Evolutionary conservation across 2,113 vertebrate genomes (phyloP), one percentile per base, ranked within the genome.

Genomic region (Turnix velox): DNA sequence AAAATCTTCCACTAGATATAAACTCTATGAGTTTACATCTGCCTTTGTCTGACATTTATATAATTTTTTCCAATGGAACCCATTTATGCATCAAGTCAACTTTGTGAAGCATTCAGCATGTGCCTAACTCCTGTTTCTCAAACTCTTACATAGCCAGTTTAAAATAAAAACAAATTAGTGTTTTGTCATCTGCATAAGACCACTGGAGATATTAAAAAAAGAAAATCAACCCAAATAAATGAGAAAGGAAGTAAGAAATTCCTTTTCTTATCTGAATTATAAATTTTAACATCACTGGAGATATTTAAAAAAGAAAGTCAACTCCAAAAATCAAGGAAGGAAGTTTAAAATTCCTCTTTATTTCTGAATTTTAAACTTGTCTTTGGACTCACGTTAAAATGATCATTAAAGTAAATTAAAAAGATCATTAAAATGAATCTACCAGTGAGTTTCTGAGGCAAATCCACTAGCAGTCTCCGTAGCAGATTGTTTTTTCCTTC

Each of bases 391-490:
- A 98, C 97, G 98, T 97, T 98, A n/a, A n/a, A n/a, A n/a, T n/a
- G n/a, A n/a, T n/a, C n/a, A n/a, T n/a, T n/a, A n/a, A n/a, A n/a
- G n/a, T n/a, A n/a, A n/a, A n/a, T n/a, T n/a, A n/a, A n/a, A n/a
- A n/a, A n/a, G n/a, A 97, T 97, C 96, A 98, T 98, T 98, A 98
- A 98, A 98, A 97, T 97, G 92, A 98, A 98, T 98, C 96, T 83
- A 96, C 95, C 95, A 90, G 94, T 97, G 97, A 97, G 96, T 95
- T 95, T 97, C 93, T 94, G 96, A 98, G 95, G 97, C 97, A 98
- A 98, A 98, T 98, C 97, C 98, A 98, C 98, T 98, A 98, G 98
- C 97, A 97, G 19, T 45, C 7, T 52, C 37, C 37, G 52, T 39
- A 69, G 18, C 18, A n/a, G 23, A 59, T 55, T 30, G 10, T 31